phyloP scores from a whole-genome alignment of 2,888 invertebrate genomes.

The Diaperis boleti region DNA sequence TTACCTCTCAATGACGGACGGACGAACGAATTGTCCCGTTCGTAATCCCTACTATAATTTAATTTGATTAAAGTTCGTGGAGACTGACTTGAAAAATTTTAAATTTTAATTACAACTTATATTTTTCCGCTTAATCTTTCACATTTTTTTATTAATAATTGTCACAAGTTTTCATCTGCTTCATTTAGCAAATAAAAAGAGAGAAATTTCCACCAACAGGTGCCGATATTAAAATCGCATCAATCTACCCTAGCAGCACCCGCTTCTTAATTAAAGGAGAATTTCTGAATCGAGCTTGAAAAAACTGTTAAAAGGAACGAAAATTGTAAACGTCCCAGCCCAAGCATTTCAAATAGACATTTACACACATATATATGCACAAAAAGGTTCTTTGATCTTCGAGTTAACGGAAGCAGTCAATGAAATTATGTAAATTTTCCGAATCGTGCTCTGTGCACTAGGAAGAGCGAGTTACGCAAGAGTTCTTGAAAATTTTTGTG shows the following conservation, averaged over 20 bases:
- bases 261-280: slow-evolving; percentile 17
- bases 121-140: too few species aligned
- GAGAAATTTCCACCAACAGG: slow-evolving; percentile 26
- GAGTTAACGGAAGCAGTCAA: slow-evolving; percentile 12
- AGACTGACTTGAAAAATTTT: too few species aligned
- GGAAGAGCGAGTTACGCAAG: slow-evolving; percentile 13
- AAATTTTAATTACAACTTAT: too few species aligned
- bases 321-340: slow-evolving; percentile 20
- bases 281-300: slow-evolving; percentile 2
- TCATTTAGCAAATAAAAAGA: slow-evolving; percentile 13
- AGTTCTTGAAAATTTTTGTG: slow-evolving; percentile 1
- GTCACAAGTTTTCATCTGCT: not conserved
- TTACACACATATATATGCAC: slow-evolving; percentile 4
- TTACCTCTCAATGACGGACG: too few species aligned
- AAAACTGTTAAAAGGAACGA: slow-evolving; percentile 19
- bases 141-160: slow-evolving; percentile 4
- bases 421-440: slow-evolving; percentile 9
- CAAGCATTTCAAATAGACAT: slow-evolving; percentile 23
- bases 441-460: slow-evolving; percentile 7
- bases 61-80: too few species aligned
- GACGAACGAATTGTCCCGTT: too few species aligned
- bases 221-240: slow-evolving; percentile 29
- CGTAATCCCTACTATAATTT: too few species aligned
- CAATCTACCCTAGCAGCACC: slow-evolving; percentile 9
- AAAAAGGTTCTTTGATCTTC: slow-evolving; percentile 21